A percentile compares a stretch with the other conserved stretches of the same genome.
Evolutionary conservation across 1,140 invertebrate genomes (phyloP).

Genomic region (Steinernema khuongi): DNA sequence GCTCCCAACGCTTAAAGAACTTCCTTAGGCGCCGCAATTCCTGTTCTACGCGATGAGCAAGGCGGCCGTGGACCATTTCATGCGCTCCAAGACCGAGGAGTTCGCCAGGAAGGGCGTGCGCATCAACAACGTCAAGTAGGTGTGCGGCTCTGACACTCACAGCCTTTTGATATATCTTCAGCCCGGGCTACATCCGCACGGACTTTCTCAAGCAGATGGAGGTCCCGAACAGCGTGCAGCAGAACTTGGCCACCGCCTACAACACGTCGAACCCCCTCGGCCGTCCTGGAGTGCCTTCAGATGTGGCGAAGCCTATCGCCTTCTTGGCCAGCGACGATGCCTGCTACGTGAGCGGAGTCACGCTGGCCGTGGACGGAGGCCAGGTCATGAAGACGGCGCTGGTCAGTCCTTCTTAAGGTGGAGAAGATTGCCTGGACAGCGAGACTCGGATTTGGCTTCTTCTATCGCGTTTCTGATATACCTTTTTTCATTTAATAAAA

Average conservation of each 20-base stretch:
- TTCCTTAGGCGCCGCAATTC: slow-evolving; percentile 65
- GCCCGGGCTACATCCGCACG: slow-evolving; percentile 29
- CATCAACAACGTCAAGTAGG: background rate
- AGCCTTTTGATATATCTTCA: no score
- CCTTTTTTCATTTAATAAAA: no score
- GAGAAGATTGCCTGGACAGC: no score
- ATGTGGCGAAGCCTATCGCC: slow-evolving; percentile 26
- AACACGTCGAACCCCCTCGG: background rate
- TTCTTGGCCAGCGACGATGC: slow-evolving; percentile 19
- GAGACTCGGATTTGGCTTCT: no score
- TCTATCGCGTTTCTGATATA: no score
- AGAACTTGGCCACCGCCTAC: background rate
- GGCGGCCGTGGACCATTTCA: slow-evolving; percentile 65
- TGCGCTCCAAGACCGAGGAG: slow-evolving; percentile 39
- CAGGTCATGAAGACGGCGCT: background rate
- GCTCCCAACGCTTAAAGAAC: background rate
- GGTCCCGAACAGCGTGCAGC: background rate
- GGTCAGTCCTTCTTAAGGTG: background rate
- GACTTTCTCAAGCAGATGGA: slow-evolving; percentile 14
- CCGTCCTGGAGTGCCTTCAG: slow-evolving; percentile 16
- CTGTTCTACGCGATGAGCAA: slow-evolving; percentile 70
- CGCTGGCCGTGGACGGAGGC: background rate
- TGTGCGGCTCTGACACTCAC: slow-evolving; percentile 8
- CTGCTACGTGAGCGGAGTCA: background rate
- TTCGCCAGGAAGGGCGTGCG: slow-evolving; percentile 60